Evolutionary conservation across 2,888 invertebrate genomes (phyloP).

Genomic region (Auanema freiburgensis): DNA sequence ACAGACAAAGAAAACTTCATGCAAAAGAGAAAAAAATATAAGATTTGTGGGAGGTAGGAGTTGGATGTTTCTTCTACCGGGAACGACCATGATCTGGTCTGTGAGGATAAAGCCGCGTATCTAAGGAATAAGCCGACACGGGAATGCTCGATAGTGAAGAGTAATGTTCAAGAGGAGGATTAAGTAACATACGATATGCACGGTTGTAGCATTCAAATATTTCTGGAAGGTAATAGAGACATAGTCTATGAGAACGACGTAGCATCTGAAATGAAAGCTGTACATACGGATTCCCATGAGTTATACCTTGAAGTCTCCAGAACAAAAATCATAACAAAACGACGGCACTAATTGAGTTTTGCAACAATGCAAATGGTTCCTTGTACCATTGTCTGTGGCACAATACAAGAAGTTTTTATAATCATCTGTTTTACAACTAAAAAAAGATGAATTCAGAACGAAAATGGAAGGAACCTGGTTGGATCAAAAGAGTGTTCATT

Average conservation of each 20-base stretch:
- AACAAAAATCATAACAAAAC: conserved; percentile 64
- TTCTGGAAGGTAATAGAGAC: conserved; percentile 64
- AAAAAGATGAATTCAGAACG: conserved; percentile 9
- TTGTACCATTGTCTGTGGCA: conserved; percentile 59
- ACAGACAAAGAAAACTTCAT: not conserved
- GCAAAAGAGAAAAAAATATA: not conserved
- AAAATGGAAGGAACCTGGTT: conserved; percentile 36
- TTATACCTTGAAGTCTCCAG: conserved; percentile 51
- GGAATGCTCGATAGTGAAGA: conserved; percentile 16
- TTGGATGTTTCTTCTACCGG: no score
- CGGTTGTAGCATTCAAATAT: conserved; percentile 62
- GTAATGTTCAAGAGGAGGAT: conserved; percentile 15
- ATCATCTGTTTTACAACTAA: conserved; percentile 58
- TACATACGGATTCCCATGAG: no score
- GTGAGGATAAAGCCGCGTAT: not conserved
- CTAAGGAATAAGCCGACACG: conserved; percentile 14
- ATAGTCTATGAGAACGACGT: conserved; percentile 60
- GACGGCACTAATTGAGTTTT: conserved; percentile 60
- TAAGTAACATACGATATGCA: conserved; percentile 51
- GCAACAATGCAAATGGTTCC: conserved; percentile 63
- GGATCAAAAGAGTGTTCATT: conserved; percentile 60
- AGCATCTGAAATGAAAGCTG: conserved; percentile 48
- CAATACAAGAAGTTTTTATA: conserved; percentile 61
- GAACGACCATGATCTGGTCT: no score
- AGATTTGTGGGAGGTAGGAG: not conserved